Base-by-base conservation (phyloP, 1,140 invertebrate genomes). In the Aphidius ervi region DNA sequence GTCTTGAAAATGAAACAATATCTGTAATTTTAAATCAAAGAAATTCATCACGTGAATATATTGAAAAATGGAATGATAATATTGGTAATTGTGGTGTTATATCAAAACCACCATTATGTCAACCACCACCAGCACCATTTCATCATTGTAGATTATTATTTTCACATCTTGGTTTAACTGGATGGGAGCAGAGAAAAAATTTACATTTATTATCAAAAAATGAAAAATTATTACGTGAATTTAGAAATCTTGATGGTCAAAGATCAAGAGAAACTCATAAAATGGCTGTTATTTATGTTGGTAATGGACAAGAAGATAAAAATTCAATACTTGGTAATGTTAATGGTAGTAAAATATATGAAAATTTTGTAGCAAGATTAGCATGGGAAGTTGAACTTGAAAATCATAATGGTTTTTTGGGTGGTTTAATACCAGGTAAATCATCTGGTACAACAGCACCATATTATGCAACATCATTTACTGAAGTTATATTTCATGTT, bases 221-320 rank as follows among this genome's bases (percentile, higher is more conserved):
- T 69, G 95, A 98, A 66, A 90, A 94, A 61, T 78, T 98, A 52
- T 74, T 98, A 40, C 81, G 96, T 16, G 95, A 99, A 81, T 71
- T 98, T 46, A 87, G 94, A 61, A 95, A 98, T 79, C 82, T 99
- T 20, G 97, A 99, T 74, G 85, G 87, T 62, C 94, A 97, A 79
- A 88, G 86, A 70, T 85, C 92, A 67, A 85, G 97, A 37, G 97
- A 99, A 74, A 98, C 96, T 1, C 97, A 99, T 77, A 99, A 99
- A 82, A 92, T 99, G 71, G 98, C 97, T 8, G 95, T 99, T 3
- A 97, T 99, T 67, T 99, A 98, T 79, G 96, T 99, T 1, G 94
- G 89, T 37, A 88, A 91, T 20, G 97, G 97, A 0, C 97, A 99
- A 75, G 97, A 99, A 79, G 95, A 98, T 65, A 95, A 97, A 72